phyloP scores from a whole-genome alignment of 2,113 vertebrate genomes.

The Sturnira hondurensis region DNA sequence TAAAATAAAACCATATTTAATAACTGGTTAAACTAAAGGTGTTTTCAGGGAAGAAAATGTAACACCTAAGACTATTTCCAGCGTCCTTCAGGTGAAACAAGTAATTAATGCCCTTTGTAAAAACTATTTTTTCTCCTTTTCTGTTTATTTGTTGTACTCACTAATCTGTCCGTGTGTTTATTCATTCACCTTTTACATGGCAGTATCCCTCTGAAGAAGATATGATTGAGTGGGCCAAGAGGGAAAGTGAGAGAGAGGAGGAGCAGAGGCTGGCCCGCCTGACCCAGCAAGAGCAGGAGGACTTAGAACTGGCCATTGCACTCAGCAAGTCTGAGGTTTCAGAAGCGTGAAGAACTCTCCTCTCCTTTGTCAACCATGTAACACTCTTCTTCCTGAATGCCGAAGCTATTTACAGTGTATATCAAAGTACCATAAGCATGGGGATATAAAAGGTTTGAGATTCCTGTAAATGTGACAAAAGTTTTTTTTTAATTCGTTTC shows the following conservation, averaged over 20 bases:
- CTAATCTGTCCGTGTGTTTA: neutral
- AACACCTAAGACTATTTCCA: neutral
- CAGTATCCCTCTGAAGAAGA: constrained; percentile 98
- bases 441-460: constrained; percentile 76
- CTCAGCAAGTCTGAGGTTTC: constrained; percentile 99
- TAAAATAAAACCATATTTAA: constrained; percentile 6
- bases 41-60: neutral
- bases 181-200: constrained; percentile 74
- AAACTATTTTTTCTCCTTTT: neutral
- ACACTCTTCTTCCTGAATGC: constrained; percentile 70
- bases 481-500: constrained; percentile 23
- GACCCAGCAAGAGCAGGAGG: constrained; percentile 97
- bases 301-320: constrained; percentile 98
- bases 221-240: constrained; percentile 99
- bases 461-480: constrained; percentile 77
- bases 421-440: constrained; percentile 78
- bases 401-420: constrained; percentile 79
- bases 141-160: neutral
- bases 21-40: neutral
- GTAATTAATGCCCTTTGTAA: neutral
- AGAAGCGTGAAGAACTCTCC: constrained; percentile 85
- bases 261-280: constrained; percentile 94
- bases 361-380: constrained; percentile 65
- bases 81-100: constrained; percentile 7
- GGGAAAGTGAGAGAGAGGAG: constrained; percentile 97